phyloP scores from a whole-genome alignment of 2,888 invertebrate species.

The Dryadula phaetusa region DNA sequence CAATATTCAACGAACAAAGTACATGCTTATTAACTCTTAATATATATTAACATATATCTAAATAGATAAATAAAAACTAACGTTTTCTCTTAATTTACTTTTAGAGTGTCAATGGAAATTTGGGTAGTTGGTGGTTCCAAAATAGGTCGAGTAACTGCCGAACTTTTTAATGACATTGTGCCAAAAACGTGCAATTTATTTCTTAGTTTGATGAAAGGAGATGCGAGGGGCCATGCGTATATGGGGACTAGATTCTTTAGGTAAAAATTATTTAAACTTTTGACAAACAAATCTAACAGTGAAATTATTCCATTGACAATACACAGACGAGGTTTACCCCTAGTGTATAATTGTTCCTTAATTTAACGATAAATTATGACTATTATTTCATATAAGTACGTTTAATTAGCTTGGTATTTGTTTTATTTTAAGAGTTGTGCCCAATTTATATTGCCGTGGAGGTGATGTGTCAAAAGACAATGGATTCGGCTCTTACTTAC shows the following conservation, averaged over 20 bases:
- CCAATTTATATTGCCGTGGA: conserved; percentile 83
- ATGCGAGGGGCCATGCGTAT: conserved; percentile 66
- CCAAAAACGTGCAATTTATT: conserved; percentile 73
- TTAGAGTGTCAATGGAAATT: conserved; percentile 69
- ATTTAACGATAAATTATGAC: too few species aligned
- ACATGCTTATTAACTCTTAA: conserved; percentile 36
- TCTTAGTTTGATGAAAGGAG: conserved; percentile 65
- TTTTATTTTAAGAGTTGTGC: conserved; percentile 69
- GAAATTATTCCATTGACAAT: too few species aligned
- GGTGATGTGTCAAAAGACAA: conserved; percentile 85
- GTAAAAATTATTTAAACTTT: too few species aligned
- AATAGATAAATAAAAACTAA: background rate
- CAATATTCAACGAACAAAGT: conserved; percentile 61
- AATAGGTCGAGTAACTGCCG: conserved; percentile 68
- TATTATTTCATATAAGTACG: background rate
- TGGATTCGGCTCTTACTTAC: conserved; percentile 80
- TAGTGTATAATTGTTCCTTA: too few species aligned
- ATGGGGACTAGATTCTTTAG: conserved; percentile 71
- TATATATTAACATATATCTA: background rate
- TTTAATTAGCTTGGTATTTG: conserved; percentile 14
- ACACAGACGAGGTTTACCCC: too few species aligned
- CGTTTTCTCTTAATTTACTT: conserved; percentile 4
- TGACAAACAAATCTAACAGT: too few species aligned
- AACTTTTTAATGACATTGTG: conserved; percentile 70
- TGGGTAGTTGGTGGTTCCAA: conserved; percentile 73